Evolutionary conservation across 2,797 vertebrate genomes (phyloP).

Genomic region (Gallinago solitaria): DNA sequence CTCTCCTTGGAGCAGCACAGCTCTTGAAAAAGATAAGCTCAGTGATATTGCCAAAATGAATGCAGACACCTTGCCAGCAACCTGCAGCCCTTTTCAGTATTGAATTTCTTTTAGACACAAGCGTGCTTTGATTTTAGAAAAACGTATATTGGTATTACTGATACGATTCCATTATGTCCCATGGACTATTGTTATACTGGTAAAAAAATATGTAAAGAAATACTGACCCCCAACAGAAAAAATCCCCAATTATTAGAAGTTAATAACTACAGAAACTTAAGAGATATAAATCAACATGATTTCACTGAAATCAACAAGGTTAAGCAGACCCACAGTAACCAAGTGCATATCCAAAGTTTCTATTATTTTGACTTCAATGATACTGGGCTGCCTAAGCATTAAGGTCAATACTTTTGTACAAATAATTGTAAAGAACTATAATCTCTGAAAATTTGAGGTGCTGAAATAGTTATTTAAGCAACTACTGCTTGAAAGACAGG

Average conservation of each 20-base stretch:
- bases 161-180: neutral
- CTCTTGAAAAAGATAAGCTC: neutral
- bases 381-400: neutral
- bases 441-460: neutral
- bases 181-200: neutral
- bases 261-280: neutral
- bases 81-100: neutral
- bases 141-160: neutral
- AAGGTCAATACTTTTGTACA: neutral
- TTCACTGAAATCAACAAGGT: neutral
- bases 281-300: neutral
- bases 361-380: neutral
- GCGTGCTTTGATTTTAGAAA: neutral
- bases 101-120: neutral
- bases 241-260: fast-evolving
- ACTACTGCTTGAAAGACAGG: neutral
- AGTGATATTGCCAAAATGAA: neutral
- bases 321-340: neutral
- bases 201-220: neutral
- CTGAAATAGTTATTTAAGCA: neutral
- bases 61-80: neutral
- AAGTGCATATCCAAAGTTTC: neutral
- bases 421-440: neutral
- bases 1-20: neutral
- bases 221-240: neutral